Evolutionary conservation across 2,888 invertebrate genomes (phyloP).

Genomic region (Parasteatoda lunata): DNA sequence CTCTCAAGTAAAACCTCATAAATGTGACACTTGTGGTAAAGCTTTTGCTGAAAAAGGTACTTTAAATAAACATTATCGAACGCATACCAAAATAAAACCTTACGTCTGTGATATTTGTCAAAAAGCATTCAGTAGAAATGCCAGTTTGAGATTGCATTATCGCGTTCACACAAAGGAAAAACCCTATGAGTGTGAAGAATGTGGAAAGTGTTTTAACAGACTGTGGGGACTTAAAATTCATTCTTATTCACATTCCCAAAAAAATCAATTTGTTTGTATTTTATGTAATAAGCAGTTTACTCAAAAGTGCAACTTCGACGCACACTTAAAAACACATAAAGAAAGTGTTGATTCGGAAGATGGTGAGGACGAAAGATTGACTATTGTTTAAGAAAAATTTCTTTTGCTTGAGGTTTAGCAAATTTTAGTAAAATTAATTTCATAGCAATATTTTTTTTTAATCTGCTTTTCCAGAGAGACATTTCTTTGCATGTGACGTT

Average conservation of each 20-base stretch:
- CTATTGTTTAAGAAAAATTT: too few relatives aligned
- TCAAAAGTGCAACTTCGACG: not conserved
- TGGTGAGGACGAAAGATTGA: too few relatives aligned
- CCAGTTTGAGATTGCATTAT: conserved; percentile 73
- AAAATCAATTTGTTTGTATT: conserved; percentile 4
- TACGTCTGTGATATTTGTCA: conserved; percentile 77
- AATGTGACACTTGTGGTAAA: conserved; percentile 76
- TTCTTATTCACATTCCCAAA: not conserved
- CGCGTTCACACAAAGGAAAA: conserved; percentile 75
- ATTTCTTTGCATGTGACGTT: too few relatives aligned
- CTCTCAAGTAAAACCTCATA: conserved; percentile 77
- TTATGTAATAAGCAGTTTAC: not conserved
- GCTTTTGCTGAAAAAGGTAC: not conserved
- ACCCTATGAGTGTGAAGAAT: not conserved
- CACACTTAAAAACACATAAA: not conserved
- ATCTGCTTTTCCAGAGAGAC: too few relatives aligned
- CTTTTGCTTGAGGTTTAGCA: too few relatives aligned
- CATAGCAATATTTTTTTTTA: too few relatives aligned
- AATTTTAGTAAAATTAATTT: too few relatives aligned
- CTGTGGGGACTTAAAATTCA: not conserved
- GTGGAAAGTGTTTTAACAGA: not conserved
- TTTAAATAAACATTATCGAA: conserved; percentile 74
- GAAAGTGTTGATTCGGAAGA: not conserved
- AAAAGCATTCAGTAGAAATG: conserved; percentile 2
- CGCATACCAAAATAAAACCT: conserved; percentile 77